Evolutionary conservation across 2,113 vertebrate species (phyloP), one percentile per base, ranked within the genome.

Genomic region (Coreoperca whiteheadi): DNA sequence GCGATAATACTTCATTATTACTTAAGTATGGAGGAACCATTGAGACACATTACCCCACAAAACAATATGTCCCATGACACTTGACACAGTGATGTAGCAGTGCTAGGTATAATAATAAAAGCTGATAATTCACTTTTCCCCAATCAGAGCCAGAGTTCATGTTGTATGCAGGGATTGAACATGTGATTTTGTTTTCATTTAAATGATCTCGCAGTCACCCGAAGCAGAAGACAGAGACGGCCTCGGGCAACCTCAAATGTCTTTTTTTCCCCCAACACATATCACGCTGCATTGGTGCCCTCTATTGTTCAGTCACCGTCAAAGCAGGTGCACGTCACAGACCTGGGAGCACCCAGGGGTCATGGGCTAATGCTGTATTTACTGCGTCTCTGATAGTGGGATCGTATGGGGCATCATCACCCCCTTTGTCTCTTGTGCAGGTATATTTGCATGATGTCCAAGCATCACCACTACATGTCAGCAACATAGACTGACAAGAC

Each of bases 391-490:
- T 34, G 10, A 39, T 14, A 63, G 2, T 43, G 37, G 25, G 2
- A 64, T 41, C n/a, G 2, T 6, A 54, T 54, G 9, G 2, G 5
- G 8, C 32, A 37, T 8, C 9, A 9, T 41, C 32, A 63, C 9
- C 9, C 20, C 37, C 59, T 34, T 21, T 43, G 14, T 41, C 25
- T 51, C 1, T 20, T 64, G 12, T 53, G 4, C 21, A 75, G 32
- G 6, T 56, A n/a, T 56, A 12, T 41, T 21, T 46, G 50, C 51
- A 23, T 37, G 18, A 56, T 43, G 11, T 64, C n/a, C 54, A 37
- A 20, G 18, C 39, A 43, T 64, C 32, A 66, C 74, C 82, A 75
- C 59, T 50, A 82, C 82, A 85, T 82, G 74, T 61, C 82, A 78
- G 74, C 65, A 81, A 77, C 21, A 48, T 20, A 39, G 0, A 57